These are phyloP conservation scores for Sarcophaga caerulescens DNA, from an alignment of 2,888 invertebrate species.

Conservation along the genomic window DNA sequence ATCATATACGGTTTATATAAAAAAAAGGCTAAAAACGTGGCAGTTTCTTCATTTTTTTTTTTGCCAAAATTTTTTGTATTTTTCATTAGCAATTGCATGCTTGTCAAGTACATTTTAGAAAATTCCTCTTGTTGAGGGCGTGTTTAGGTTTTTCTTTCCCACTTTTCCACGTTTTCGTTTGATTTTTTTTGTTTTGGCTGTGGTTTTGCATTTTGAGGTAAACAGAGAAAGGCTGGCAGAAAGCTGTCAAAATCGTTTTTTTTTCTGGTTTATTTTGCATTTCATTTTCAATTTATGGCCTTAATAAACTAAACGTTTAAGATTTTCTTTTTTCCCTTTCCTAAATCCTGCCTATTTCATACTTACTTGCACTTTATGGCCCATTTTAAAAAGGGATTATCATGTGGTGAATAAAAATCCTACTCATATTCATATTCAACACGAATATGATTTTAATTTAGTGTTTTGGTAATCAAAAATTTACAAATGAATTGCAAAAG, in stretches of 20 bases:
- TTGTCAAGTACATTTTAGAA: constrained; percentile 63
- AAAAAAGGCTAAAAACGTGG: constrained; percentile 38
- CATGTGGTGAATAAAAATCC: too few species aligned
- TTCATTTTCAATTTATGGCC: constrained; percentile 63
- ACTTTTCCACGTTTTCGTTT: constrained; percentile 15
- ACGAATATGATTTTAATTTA: too few species aligned
- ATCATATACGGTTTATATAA: neutral
- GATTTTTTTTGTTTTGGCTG: constrained; percentile 11
- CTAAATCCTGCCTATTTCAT: neutral
- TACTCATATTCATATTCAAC: too few species aligned
- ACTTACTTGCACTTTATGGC: neutral
- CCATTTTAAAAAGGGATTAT: neutral
- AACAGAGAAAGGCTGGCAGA: constrained; percentile 47
- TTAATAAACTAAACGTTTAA: constrained; percentile 51
- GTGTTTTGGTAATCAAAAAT: too few species aligned
- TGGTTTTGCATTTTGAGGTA: constrained; percentile 41
- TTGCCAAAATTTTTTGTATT: neutral
- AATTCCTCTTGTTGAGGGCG: constrained; percentile 53
- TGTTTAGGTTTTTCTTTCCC: constrained; percentile 19
- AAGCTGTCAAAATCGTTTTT: constrained; percentile 62
- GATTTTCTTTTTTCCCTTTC: constrained; percentile 4
- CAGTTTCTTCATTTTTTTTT: neutral
- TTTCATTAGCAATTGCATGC: constrained; percentile 62
- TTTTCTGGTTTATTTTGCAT: neutral
- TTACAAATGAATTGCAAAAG: too few species aligned